A percentile compares a stretch with the other conserved stretches of the same genome.
These are phyloP conservation scores for Enteromius radiatus DNA, from an alignment of 2,797 vertebrate genomes.

Conservation along the genomic window DNA sequence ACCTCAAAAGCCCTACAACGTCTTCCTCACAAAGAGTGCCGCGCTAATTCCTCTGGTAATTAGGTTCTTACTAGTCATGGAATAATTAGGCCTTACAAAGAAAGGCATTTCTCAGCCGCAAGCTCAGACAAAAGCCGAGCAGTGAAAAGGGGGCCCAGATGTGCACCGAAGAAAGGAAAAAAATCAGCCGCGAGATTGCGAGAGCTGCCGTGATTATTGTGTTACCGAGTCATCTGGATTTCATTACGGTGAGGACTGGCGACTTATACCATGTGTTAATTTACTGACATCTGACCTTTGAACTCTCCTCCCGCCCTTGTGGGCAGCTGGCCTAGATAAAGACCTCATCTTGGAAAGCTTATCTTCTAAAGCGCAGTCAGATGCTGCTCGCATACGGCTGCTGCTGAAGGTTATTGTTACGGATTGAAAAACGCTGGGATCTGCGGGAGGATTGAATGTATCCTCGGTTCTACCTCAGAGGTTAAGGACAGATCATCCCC, in stretches of 20 bases:
- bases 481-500: conserved; percentile 25
- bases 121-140: conserved; percentile 25
- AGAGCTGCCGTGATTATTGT: neutral
- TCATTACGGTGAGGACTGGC: conserved; percentile 41
- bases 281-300: conserved; percentile 67
- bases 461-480: conserved; percentile 12
- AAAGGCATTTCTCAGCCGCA: conserved; percentile 29
- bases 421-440: conserved; percentile 50
- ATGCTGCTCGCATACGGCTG: conserved; percentile 65
- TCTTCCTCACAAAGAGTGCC: conserved; percentile 22
- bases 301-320: conserved; percentile 48
- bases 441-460: conserved; percentile 32
- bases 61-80: conserved; percentile 45
- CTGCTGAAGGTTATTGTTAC: conserved; percentile 66
- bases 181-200: neutral
- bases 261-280: conserved; percentile 59
- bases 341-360: conserved; percentile 68
- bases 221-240: conserved; percentile 20
- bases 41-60: conserved; percentile 45
- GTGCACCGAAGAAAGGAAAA: conserved; percentile 1
- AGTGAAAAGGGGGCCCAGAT: conserved; percentile 34
- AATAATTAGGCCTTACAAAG: conserved; percentile 46
- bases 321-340: conserved; percentile 68
- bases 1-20: conserved; percentile 11
- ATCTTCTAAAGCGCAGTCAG: conserved; percentile 65